Evolutionary conservation across 2,888 invertebrate genomes (phyloP).

Genomic region (Xiphydria camelus): DNA sequence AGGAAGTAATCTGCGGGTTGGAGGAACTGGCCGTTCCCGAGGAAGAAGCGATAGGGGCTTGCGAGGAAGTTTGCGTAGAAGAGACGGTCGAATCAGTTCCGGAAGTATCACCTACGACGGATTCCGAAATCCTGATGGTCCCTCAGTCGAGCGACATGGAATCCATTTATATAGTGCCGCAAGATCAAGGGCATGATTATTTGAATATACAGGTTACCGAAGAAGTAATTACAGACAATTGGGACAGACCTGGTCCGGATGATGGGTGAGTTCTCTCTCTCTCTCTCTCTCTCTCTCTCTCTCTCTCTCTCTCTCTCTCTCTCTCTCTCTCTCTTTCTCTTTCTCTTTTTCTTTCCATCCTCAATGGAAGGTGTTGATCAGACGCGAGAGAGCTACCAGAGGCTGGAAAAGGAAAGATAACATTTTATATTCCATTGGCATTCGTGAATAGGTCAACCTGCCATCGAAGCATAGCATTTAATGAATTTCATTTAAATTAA

Average conservation of each 20-base stretch:
- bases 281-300: no score
- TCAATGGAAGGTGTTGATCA: no score
- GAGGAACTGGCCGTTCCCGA: slow-evolving; percentile 56
- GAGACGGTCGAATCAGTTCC: slow-evolving; percentile 48
- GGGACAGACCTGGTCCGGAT: slow-evolving; percentile 74
- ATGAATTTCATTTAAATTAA: no score
- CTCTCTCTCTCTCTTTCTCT: no score
- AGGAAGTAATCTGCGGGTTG: slow-evolving; percentile 63
- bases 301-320: no score
- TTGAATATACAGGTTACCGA: slow-evolving; percentile 70
- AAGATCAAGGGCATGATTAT: slow-evolving; percentile 57
- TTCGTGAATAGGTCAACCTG: no score
- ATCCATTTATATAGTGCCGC: slow-evolving; percentile 59
- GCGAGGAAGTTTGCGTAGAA: slow-evolving; percentile 58
- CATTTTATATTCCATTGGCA: no score
- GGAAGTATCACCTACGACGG: slow-evolving; percentile 29
- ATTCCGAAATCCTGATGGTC: slow-evolving; percentile 51
- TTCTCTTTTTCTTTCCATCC: no score
- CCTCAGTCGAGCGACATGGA: slow-evolving; percentile 56
- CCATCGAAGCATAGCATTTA: no score
- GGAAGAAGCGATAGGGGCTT: slow-evolving; percentile 56
- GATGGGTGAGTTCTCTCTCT: slow-evolving; percentile 65
- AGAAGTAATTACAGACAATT: slow-evolving; percentile 81
- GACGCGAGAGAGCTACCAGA: no score
- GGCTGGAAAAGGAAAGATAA: no score